phyloP scores from a whole-genome alignment of 2,888 invertebrate genomes.

The Cheilosia grossa region DNA sequence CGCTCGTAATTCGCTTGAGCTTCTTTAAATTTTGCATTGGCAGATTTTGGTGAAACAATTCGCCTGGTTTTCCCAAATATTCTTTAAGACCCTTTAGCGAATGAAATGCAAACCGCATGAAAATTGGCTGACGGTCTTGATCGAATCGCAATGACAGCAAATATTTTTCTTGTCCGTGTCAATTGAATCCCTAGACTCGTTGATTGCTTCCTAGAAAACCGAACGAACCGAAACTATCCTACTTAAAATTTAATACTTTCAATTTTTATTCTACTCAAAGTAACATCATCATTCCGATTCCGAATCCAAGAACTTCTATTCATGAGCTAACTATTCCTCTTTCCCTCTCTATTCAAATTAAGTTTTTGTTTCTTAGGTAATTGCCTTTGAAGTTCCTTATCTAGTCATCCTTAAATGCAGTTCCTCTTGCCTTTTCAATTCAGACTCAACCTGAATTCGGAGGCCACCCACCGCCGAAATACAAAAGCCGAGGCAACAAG shows the following conservation, averaged over 20 bases:
- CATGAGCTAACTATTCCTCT: background rate
- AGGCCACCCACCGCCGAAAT: background rate
- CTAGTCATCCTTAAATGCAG: background rate
- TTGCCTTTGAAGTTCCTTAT: constrained; percentile 27
- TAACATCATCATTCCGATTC: background rate
- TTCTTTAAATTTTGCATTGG: too few species aligned
- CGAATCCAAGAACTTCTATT: background rate
- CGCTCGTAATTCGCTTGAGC: too few species aligned
- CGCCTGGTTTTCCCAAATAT: too few species aligned
- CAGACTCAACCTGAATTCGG: background rate
- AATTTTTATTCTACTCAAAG: background rate
- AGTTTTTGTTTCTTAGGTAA: constrained; percentile 26
- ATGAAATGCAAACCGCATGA: too few species aligned
- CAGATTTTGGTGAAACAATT: too few species aligned
- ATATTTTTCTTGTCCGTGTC: too few species aligned
- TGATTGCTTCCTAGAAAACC: too few species aligned
- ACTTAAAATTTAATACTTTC: background rate
- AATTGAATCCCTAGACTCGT: too few species aligned
- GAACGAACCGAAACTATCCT: too few species aligned
- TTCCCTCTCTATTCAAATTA: constrained; percentile 1
- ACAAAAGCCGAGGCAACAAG: constrained; percentile 42
- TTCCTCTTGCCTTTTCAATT: background rate
- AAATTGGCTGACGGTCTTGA: too few species aligned
- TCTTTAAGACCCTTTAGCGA: too few species aligned
- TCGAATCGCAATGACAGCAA: too few species aligned